These are phyloP conservation scores for Heterotilapia buettikoferi DNA, from an alignment of 2,113 vertebrate species.

Conservation along the genomic window DNA sequence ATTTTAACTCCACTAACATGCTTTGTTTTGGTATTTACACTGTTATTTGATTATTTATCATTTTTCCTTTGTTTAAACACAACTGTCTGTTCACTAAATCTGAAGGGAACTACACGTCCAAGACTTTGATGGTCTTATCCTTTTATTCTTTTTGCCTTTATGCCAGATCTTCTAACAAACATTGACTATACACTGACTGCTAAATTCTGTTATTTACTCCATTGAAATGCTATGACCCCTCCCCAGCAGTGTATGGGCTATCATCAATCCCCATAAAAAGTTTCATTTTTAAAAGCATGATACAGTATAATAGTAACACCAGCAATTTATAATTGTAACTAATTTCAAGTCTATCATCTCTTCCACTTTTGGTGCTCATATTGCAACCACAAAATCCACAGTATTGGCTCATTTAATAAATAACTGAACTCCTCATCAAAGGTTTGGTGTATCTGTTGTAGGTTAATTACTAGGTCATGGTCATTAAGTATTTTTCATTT, in stretches of 20 bases:
- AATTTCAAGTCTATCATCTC: background rate
- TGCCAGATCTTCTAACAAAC: background rate
- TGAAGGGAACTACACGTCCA: background rate
- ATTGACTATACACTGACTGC: background rate
- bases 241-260: background rate
- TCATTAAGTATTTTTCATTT: background rate
- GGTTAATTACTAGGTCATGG: background rate
- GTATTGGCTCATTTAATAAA: background rate
- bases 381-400: background rate
- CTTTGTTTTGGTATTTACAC: background rate
- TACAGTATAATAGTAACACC: background rate
- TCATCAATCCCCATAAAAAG: background rate
- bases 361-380: background rate
- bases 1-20: background rate
- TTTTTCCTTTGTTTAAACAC: background rate
- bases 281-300: background rate
- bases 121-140: background rate
- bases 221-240: background rate
- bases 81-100: background rate
- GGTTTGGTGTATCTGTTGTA: background rate
- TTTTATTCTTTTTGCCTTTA: accelerated
- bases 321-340: background rate
- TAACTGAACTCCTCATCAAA: background rate
- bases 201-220: background rate
- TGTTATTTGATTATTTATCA: background rate